These are phyloP conservation scores for Prionailurus viverrinus DNA, from an alignment of 2,113 vertebrate genomes.

Conservation along the genomic window DNA sequence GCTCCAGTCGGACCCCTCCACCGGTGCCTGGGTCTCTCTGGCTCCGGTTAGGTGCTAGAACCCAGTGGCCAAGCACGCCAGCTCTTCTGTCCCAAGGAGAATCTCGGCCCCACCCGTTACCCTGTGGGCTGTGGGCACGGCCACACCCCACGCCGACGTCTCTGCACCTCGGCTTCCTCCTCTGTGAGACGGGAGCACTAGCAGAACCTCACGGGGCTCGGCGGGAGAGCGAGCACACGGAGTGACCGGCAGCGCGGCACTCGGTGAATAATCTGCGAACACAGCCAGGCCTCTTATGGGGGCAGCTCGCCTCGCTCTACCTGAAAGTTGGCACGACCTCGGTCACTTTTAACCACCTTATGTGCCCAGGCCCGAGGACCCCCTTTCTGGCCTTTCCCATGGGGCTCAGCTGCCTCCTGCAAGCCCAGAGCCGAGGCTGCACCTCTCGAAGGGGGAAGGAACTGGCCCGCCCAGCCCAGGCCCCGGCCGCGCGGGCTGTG, in stretches of 20 bases:
- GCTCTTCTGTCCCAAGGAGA: not conserved
- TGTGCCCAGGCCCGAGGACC: not conserved
- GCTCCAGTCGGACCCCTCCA: not conserved
- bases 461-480: slow-evolving; percentile 32
- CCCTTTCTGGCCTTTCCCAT: not conserved
- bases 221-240: not conserved
- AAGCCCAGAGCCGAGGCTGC: slow-evolving; percentile 62
- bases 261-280: fast-evolving
- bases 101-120: not conserved
- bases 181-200: not conserved
- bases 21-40: not conserved
- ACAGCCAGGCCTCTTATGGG: not conserved
- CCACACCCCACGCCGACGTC: not conserved
- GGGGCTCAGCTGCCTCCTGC: not conserved
- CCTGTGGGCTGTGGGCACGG: not conserved
- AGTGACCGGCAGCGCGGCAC: fast-evolving
- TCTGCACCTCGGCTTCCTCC: not conserved
- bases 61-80: not conserved
- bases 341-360: not conserved
- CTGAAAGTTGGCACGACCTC: not conserved
- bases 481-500: not conserved
- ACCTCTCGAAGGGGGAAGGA: slow-evolving; percentile 49
- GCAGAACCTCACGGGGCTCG: not conserved
- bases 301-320: not conserved
- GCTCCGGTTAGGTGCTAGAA: not conserved